These are phyloP conservation scores for Gephyroberyx darwinii DNA, from an alignment of 2,797 vertebrate species.

Conservation along the genomic window DNA sequence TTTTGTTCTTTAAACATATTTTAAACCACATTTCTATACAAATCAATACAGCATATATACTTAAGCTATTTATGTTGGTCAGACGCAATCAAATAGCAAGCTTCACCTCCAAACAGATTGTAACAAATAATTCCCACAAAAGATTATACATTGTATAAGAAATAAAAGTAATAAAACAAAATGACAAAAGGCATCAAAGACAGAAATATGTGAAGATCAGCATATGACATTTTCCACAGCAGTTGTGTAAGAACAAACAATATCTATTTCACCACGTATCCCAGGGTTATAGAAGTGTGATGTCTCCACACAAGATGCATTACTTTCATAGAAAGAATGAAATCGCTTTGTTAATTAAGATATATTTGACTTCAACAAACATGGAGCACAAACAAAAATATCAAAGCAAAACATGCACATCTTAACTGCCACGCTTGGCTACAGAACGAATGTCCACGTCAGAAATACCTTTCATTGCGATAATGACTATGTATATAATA, in stretches of 20 bases:
- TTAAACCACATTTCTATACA: constrained; percentile 74
- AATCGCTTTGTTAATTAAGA: constrained; percentile 80
- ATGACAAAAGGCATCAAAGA: constrained; percentile 70
- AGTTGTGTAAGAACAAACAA: constrained; percentile 57
- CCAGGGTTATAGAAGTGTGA: constrained; percentile 75
- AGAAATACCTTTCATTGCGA: constrained; percentile 34
- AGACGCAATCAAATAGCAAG: constrained; percentile 67
- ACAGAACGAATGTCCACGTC: constrained; percentile 29
- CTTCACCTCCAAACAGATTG: constrained; percentile 60
- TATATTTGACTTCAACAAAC: constrained; percentile 69
- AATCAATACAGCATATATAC: constrained; percentile 76
- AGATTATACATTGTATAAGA: constrained; percentile 53
- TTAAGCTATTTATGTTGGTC: constrained; percentile 71
- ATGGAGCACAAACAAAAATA: constrained; percentile 61
- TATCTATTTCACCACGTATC: constrained; percentile 51
- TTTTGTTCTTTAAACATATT: constrained; percentile 76
- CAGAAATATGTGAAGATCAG: constrained; percentile 65
- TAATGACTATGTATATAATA: neutral
- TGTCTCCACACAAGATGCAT: constrained; percentile 83
- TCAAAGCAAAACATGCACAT: constrained; percentile 39
- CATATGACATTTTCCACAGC: constrained; percentile 62
- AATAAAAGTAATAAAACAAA: constrained; percentile 60
- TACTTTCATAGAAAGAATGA: constrained; percentile 99
- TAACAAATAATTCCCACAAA: constrained; percentile 51
- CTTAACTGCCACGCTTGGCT: constrained; percentile 31